Evolutionary conservation across 2,888 invertebrate species (phyloP).

Genomic region (Drosophila kambysellisi): DNA sequence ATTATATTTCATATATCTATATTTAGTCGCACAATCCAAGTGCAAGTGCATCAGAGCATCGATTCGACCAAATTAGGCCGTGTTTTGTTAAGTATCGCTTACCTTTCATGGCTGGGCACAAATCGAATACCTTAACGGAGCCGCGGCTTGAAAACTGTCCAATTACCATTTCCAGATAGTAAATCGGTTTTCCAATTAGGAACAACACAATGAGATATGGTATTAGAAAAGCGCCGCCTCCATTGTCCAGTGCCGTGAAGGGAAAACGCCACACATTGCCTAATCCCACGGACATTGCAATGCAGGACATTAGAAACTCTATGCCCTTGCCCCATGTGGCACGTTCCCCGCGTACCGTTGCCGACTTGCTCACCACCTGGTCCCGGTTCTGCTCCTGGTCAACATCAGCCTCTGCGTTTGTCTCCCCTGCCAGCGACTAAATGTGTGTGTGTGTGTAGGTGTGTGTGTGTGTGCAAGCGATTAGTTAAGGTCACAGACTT

Average conservation of each 20-base stretch:
- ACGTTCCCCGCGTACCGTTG: conserved; percentile 66
- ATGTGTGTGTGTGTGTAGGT: conserved; percentile 21
- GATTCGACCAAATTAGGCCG: conserved; percentile 1
- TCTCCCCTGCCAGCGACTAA: conserved; percentile 48
- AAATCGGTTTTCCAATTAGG: conserved; percentile 89
- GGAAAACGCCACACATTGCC: conserved; percentile 90
- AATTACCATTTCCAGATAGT: conserved; percentile 90
- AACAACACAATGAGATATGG: conserved; percentile 88
- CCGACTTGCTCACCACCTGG: conserved; percentile 29
- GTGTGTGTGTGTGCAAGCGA: conserved; percentile 25
- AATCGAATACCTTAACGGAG: conserved; percentile 88
- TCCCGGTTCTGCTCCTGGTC: conserved; percentile 32
- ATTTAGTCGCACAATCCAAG: background rate
- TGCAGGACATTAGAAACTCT: conserved; percentile 85
- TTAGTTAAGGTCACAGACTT: conserved; percentile 53
- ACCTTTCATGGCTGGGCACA: conserved; percentile 90
- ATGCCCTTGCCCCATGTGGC: conserved; percentile 85
- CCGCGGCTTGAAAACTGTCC: conserved; percentile 91
- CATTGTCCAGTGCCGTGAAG: conserved; percentile 89
- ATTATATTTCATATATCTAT: background rate
- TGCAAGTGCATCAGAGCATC: conserved; percentile 40
- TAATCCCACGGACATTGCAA: conserved; percentile 88
- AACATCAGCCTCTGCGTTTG: conserved; percentile 22
- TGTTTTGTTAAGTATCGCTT: conserved; percentile 47
- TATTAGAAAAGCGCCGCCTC: conserved; percentile 89